Base-by-base conservation (phyloP, 2,113 vertebrate species). In the Prochilodus magdalenae region DNA sequence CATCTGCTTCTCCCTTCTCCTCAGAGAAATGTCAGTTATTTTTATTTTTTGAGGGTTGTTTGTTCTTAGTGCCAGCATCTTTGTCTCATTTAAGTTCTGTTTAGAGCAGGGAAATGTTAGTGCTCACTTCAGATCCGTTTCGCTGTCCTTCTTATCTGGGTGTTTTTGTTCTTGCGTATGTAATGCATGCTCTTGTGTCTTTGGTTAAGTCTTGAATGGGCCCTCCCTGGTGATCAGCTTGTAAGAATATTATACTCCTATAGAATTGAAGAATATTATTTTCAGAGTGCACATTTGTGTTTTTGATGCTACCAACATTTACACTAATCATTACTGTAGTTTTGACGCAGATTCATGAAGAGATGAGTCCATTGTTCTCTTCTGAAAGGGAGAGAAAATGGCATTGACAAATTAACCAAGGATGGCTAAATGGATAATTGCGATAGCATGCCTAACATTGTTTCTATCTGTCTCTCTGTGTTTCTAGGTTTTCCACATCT, bases 401-500 rank as follows among this genome's bases (percentile, higher is more conserved):
- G 51, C 22, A 26, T 40, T 15, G 26, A 22, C 73, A 29, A 15
- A 55, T 7, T 36, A 51, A 60, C 2, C 7, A 73, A 67, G n/a
- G 26, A 27, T 60, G 33, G 22, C 20, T 5, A 14, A 63, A 44
- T 44, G 4, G 40, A 44, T 44, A 44, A 44, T 44, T 44, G 40
- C 5, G 1, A 11, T 44, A 44, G 40, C 40, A 44, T 44, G 40
- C 40, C 40, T 44, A 8, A 44, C 40, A 44, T 44, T 44, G 40
- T 7, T 44, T 44, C 8, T 0, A n/a, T 27, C 71, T 84, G 84
- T n/a, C 84, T 88, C 73, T 92, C 67, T 91, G 33, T 90, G 47
- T 89, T 30, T 81, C 24, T 91, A 99, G 98, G 97, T 72, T 98
- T 95, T 88, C 90, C 97, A 83, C 96, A 96, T 86, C 91, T 98